Percentiles rank a stretch among this genome's conserved stretches.
phyloP scores from a whole-genome alignment of 2,113 vertebrate species.

The Anguilla rostrata region DNA sequence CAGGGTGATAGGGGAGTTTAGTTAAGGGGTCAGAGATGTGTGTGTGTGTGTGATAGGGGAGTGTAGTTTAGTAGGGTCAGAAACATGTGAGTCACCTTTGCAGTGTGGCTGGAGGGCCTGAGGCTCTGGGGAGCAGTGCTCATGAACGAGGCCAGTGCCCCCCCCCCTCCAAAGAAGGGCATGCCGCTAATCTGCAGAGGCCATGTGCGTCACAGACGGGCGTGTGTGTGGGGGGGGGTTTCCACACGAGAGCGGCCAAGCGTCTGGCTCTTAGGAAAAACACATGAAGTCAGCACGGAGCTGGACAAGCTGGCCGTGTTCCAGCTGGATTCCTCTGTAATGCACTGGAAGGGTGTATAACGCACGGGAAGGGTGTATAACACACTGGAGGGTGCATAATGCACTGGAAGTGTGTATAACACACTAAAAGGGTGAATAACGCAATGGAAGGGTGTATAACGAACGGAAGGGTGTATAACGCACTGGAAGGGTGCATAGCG shows the following conservation, averaged over 20 bases:
- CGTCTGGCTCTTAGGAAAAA: slow-evolving; percentile 1
- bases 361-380: background rate
- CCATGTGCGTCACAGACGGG: background rate
- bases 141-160: background rate
- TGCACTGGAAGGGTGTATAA: background rate
- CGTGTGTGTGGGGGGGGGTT: background rate
- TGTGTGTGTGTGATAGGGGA: no score
- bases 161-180: background rate
- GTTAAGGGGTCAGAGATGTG: background rate
- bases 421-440: no score
- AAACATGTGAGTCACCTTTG: background rate
- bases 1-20: background rate
- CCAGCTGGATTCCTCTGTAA: background rate
- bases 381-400: no score
- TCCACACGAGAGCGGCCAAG: background rate
- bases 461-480: no score
- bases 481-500: no score
- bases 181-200: slow-evolving; percentile 14
- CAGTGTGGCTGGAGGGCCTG: background rate
- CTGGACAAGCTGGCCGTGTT: background rate
- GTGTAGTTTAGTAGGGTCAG: background rate
- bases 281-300: slow-evolving; percentile 23
- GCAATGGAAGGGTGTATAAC: no score
- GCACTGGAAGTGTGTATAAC: background rate
- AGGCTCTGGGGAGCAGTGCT: background rate